Evolutionary conservation across 2,888 invertebrate genomes (phyloP).

Genomic region (Horisme vitalbata): DNA sequence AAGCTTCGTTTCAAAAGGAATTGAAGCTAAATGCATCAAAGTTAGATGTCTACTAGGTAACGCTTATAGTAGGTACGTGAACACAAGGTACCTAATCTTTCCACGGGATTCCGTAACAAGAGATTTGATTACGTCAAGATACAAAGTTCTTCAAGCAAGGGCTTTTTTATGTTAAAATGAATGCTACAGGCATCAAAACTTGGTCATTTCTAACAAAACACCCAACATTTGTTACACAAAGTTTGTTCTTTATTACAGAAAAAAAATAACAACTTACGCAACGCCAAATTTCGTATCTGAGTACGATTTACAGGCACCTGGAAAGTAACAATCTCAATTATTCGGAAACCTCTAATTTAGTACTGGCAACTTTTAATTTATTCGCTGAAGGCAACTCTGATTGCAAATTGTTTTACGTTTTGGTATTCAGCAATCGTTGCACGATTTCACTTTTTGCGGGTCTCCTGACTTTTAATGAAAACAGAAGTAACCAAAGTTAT

Average conservation of each 20-base stretch:
- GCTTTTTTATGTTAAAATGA: constrained; percentile 7
- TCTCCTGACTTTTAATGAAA: constrained; percentile 34
- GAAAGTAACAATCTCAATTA: constrained; percentile 58
- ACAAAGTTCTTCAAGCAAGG: no score
- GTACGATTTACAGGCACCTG: constrained; percentile 38
- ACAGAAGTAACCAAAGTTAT: constrained; percentile 28
- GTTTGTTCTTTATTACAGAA: constrained; percentile 25
- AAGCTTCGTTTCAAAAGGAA: no score
- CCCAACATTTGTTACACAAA: constrained; percentile 23
- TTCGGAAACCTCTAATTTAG: constrained; percentile 60
- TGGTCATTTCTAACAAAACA: constrained; percentile 13
- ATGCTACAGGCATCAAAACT: constrained; percentile 13
- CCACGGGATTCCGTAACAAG: no score
- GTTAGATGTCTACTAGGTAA: no score
- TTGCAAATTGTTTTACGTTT: constrained; percentile 66
- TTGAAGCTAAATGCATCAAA: no score
- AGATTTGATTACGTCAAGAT: no score
- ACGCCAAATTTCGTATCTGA: constrained; percentile 25
- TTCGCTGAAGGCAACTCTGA: constrained; percentile 59
- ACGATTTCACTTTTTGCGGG: constrained; percentile 44
- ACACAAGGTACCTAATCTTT: no score
- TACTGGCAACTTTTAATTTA: constrained; percentile 65
- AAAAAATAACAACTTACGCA: constrained; percentile 21
- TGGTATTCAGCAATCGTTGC: constrained; percentile 54
- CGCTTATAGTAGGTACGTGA: no score